Conservation (phyloP, 2,113 vertebrate species). For the Vidua chalybeata region DNA sequence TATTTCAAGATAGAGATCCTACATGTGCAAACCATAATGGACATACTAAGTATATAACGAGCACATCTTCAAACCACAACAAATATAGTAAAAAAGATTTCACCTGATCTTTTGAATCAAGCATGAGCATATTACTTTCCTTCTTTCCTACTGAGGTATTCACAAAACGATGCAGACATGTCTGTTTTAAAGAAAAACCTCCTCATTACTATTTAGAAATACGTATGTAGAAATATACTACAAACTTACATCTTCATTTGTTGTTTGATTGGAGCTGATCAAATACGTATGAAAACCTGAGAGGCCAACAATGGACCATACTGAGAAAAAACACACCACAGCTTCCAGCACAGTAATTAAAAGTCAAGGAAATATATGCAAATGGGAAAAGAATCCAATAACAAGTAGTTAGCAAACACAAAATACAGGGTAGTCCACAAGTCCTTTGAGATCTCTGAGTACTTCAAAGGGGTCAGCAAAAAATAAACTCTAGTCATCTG, state of each 20-base stretch:
- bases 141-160: not conserved
- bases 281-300: conserved; percentile 98
- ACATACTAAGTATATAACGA: not conserved
- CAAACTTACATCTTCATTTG: conserved; percentile 96
- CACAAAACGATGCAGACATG: not conserved
- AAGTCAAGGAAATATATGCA: conserved; percentile 81
- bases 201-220: not conserved
- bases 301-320: conserved; percentile 98
- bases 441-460: not conserved
- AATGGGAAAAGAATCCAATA: not conserved
- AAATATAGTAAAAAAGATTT: not conserved
- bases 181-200: not conserved
- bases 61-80: not conserved
- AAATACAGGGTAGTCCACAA: not conserved
- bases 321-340: conserved; percentile 98
- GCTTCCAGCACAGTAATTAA: conserved; percentile 90
- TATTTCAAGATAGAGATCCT: not conserved
- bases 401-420: not conserved
- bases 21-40: not conserved
- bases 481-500: not conserved
- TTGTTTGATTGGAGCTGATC: conserved; percentile 99
- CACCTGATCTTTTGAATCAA: not conserved
- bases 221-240: not conserved
- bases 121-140: not conserved
- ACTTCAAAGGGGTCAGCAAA: not conserved